These are phyloP conservation scores for Merluccius polli DNA, from an alignment of 2,797 vertebrate species.

Conservation along the genomic window DNA sequence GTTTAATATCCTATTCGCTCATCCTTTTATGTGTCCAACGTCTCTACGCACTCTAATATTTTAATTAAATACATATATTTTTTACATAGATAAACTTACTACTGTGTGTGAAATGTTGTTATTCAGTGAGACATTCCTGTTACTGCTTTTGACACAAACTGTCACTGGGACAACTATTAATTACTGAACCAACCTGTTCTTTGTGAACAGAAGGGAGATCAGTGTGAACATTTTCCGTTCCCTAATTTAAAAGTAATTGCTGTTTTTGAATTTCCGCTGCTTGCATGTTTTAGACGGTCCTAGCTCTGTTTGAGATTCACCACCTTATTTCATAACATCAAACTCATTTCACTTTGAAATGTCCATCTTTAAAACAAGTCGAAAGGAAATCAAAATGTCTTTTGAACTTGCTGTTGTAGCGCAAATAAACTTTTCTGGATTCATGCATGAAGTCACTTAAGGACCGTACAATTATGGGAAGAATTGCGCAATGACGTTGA, in stretches of 20 bases:
- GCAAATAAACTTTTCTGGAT: neutral
- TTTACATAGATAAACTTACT: neutral
- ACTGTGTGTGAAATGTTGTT: neutral
- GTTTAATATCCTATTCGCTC: too few species aligned
- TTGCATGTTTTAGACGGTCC: neutral
- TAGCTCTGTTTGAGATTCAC: neutral
- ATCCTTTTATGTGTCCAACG: too few species aligned
- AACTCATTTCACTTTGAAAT: too few species aligned
- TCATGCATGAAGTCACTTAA: neutral
- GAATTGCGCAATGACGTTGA: neutral
- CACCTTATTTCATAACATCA: neutral
- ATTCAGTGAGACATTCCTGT: too few species aligned
- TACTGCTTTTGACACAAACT: neutral
- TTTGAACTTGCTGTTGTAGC: neutral
- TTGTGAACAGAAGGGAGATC: neutral
- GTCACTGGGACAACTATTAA: neutral
- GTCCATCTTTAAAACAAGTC: too few species aligned
- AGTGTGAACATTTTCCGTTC: neutral
- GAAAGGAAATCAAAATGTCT: too few species aligned
- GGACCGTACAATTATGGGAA: too few species aligned
- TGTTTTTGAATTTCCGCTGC: neutral
- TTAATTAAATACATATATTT: neutral
- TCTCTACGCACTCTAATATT: too few species aligned
- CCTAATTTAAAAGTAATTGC: neutral
- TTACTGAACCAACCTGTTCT: neutral